Base-by-base conservation (phyloP, 2,797 vertebrate species). In the Phoxinus dragarum region DNA sequence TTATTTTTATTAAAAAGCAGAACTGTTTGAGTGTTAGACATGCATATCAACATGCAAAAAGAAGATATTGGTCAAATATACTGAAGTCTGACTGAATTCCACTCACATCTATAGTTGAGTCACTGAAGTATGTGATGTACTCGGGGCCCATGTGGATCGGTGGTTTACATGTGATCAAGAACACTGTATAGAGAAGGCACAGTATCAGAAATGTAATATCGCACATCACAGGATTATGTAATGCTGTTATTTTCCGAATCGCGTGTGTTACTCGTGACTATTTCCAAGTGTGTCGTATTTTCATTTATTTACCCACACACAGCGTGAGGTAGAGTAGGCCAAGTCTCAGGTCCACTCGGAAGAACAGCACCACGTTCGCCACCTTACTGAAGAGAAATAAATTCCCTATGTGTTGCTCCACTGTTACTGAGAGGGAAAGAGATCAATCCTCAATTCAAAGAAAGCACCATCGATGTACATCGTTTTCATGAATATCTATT, bases 301-400 rank as follows among this genome's bases (percentile, higher is more conserved):
- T 64, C 2, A 42, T 52, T 44, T 80, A 94, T 96, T 97, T 91
- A 98, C 98, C 98, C 44, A 99, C 93, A 91, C 98, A 99, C 81
- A 99, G 86, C 0, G 95, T 95, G 56, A 98, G 87, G 88, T 98
- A 99, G 47, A 99, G 94, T 84, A 99, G 95, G 38, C 98, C 98
- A 68, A 99, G 95, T 67, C 97, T 95, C n/a, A 98, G 91, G 90
- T 99, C 98, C 67, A 99, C 94, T 73, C 97, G 95, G 94, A 99
- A 99, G 94, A 99, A 99, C 77, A 99, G 95, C 92, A 99, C 97
- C 52, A 93, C 92, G 0, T 98, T 99, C 56, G 98, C 98, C 86
- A 99, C 97, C 92, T 99, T 99, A 88, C 97, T 98, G 92, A 99
- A 99, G 94, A 99, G 96, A 92, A 99, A 97, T 86, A 99, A 92